phyloP scores from a whole-genome alignment of 2,888 invertebrate species.

The Spodoptera exigua region DNA sequence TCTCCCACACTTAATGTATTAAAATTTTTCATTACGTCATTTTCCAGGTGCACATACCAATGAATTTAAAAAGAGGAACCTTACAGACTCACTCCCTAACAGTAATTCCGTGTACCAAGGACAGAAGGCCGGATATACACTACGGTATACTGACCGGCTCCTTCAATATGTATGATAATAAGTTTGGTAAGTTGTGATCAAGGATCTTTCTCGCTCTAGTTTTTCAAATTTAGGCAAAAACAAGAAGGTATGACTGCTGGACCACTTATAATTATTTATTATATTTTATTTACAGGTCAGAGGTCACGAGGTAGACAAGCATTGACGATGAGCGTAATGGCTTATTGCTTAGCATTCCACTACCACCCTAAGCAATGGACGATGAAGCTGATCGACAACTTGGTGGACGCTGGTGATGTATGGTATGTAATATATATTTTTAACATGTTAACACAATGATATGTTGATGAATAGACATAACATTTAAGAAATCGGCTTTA shows the following conservation, averaged over 20 bases:
- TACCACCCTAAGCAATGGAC: slow-evolving; percentile 90
- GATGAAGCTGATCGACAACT: slow-evolving; percentile 89
- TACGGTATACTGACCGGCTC: slow-evolving; percentile 83
- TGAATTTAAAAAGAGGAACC: slow-evolving; percentile 74
- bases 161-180: slow-evolving; percentile 81
- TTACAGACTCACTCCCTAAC: slow-evolving; percentile 83
- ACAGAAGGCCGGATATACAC: slow-evolving; percentile 73
- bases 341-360: slow-evolving; percentile 89
- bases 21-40: no score
- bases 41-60: slow-evolving; percentile 76
- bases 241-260: no score
- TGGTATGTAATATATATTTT: slow-evolving; percentile 77
- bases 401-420: slow-evolving; percentile 87
- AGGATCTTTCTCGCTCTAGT: no score
- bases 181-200: slow-evolving; percentile 72
- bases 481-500: no score
- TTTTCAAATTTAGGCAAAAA: no score
- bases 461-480: no score
- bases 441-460: no score
- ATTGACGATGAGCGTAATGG: slow-evolving; percentile 89
- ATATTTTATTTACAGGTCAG: slow-evolving; percentile 61
- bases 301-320: slow-evolving; percentile 86
- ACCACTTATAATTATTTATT: no score
- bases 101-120: slow-evolving; percentile 79
- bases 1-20: no score